Evolutionary conservation across 1,140 invertebrate species (phyloP).

Genomic region (Temnothorax curvispinosus): DNA sequence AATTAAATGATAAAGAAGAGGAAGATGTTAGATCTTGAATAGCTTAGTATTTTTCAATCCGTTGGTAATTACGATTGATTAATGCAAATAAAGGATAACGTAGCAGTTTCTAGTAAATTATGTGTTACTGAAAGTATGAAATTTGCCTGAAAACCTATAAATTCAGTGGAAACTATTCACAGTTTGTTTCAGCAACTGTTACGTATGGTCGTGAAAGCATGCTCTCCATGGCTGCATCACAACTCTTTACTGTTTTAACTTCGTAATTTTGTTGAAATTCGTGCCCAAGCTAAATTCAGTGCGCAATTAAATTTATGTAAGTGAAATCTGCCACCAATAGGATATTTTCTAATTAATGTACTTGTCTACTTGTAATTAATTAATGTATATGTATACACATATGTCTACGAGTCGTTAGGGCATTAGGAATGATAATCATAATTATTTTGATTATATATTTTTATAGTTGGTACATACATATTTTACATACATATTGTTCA

Average conservation of each 20-base stretch:
- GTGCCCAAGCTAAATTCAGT: background rate
- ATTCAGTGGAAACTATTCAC: constrained; percentile 36
- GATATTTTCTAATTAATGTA: background rate
- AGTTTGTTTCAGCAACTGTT: constrained; percentile 23
- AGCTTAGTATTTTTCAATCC: background rate
- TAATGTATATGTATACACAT: background rate
- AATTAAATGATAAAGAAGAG: background rate
- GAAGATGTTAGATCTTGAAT: background rate
- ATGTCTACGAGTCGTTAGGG: too few species aligned
- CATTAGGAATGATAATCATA: background rate
- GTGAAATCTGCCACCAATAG: too few species aligned
- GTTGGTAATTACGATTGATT: background rate
- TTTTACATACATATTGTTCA: background rate
- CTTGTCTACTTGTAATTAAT: background rate
- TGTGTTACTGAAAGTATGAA: background rate
- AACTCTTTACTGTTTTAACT: constrained; percentile 24
- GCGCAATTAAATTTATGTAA: constrained; percentile 17
- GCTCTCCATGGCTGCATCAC: background rate
- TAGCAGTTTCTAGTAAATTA: background rate
- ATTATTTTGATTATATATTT: constrained; percentile 5
- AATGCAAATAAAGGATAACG: background rate
- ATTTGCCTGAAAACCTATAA: constrained; percentile 33
- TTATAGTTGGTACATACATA: background rate
- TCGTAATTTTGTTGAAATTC: constrained; percentile 36
- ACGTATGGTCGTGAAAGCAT: constrained; percentile 21